These are phyloP conservation scores for Acrocephalus scirpaceus DNA, from an alignment of 2,797 vertebrate species.

Conservation along the genomic window DNA sequence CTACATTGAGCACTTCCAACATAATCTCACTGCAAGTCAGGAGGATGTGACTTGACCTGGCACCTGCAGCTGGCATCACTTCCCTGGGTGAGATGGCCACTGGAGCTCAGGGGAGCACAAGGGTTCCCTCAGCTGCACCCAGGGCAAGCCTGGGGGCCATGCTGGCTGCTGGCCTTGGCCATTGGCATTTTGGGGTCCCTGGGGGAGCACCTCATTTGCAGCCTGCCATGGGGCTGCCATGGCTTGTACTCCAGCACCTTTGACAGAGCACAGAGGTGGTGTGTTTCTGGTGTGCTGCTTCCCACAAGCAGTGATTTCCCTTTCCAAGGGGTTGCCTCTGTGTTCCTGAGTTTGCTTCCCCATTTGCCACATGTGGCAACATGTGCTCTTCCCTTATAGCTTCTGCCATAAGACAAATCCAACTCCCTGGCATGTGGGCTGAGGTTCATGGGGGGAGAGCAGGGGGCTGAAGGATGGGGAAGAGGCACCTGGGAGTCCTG, in stretches of 20 bases:
- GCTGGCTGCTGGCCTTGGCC: background rate
- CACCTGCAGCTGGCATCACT: fast-evolving
- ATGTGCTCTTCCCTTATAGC: background rate
- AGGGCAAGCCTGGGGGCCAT: fast-evolving
- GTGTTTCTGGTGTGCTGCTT: background rate
- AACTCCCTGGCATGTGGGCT: background rate
- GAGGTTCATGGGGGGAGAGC: background rate
- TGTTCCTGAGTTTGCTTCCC: background rate
- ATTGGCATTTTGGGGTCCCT: fast-evolving
- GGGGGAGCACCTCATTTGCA: background rate
- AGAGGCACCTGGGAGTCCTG: background rate
- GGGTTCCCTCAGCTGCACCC: fast-evolving
- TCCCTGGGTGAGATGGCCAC: background rate
- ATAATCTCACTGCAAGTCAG: background rate
- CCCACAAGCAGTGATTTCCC: background rate
- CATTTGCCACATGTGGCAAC: background rate
- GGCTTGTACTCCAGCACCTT: background rate
- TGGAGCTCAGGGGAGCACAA: background rate
- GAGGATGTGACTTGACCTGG: background rate
- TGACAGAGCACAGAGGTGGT: background rate
- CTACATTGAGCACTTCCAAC: background rate
- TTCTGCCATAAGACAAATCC: background rate
- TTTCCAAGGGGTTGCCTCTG: background rate
- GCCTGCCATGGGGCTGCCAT: background rate
- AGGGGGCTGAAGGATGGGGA: background rate